A percentile compares a stretch with the other conserved stretches of the same genome.
These are phyloP conservation scores for Clarias macrocephalus DNA, from an alignment of 2,113 vertebrate species.

Conservation along the genomic window DNA sequence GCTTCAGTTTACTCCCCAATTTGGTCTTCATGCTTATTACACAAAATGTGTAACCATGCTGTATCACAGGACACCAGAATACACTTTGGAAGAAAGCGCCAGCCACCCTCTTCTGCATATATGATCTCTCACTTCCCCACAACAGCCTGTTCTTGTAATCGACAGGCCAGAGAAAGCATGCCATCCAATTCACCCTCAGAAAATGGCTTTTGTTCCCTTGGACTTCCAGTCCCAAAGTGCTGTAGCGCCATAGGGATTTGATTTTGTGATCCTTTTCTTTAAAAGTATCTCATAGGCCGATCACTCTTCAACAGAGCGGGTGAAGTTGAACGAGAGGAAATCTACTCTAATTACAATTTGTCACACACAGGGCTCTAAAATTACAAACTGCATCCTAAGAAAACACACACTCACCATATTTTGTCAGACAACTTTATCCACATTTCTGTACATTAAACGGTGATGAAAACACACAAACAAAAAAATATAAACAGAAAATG, in stretches of 20 bases:
- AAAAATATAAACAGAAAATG: conserved; percentile 17
- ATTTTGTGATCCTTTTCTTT: not conserved
- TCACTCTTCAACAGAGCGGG: not conserved
- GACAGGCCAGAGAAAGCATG: not conserved
- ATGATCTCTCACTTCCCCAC: not conserved
- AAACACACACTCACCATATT: conserved; percentile 31
- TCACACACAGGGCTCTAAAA: not conserved
- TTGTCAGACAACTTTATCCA: conserved; percentile 8
- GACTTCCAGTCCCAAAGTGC: not conserved
- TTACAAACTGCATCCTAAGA: not conserved
- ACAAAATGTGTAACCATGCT: no score
- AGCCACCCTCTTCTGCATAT: not conserved
- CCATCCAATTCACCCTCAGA: not conserved
- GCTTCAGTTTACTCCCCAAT: not conserved
- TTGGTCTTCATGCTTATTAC: not conserved
- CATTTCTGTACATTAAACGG: conserved; percentile 51
- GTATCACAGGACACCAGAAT: not conserved
- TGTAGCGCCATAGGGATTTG: not conserved
- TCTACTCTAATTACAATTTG: not conserved
- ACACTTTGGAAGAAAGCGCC: not conserved
- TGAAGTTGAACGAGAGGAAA: not conserved
- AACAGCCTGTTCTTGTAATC: not conserved
- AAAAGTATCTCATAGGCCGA: not conserved
- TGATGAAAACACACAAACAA: conserved; percentile 49
- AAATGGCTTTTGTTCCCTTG: no score